phyloP scores from a whole-genome alignment of 2,888 invertebrate genomes.

The Aphodius sticticus region DNA sequence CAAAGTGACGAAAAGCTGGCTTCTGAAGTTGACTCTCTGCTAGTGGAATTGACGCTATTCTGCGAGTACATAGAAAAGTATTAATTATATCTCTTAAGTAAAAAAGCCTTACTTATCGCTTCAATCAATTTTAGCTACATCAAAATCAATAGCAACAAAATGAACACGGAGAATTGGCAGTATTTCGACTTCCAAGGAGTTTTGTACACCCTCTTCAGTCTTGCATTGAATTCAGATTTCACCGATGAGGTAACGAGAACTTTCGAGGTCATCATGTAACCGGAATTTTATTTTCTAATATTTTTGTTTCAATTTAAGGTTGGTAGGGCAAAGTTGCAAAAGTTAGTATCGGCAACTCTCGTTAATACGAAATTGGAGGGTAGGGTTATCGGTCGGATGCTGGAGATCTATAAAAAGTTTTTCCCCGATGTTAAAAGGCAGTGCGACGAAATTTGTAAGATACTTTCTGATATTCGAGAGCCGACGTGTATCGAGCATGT shows the following conservation, averaged over 20 bases:
- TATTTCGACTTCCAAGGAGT: neutral
- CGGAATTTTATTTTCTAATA: neutral
- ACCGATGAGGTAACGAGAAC: neutral
- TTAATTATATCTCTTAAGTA: neutral
- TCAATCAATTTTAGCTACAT: neutral
- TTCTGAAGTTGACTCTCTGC: neutral
- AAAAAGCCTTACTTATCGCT: neutral
- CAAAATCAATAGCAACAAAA: neutral
- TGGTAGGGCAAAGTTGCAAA: neutral
- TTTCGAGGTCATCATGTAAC: neutral
- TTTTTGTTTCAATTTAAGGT: neutral
- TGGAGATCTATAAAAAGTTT: neutral
- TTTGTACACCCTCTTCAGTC: neutral
- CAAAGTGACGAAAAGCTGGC: neutral
- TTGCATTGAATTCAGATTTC: neutral
- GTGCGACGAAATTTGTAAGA: neutral
- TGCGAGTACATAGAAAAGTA: slow-evolving; percentile 21
- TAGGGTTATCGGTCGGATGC: neutral
- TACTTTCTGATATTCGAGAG: neutral
- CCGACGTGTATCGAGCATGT: neutral
- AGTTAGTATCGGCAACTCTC: neutral
- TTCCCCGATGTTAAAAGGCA: neutral
- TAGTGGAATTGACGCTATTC: slow-evolving; percentile 7
- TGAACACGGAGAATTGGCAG: neutral
- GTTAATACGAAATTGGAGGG: neutral